Conservation (phyloP, 2,888 invertebrate species). For the Catocala sponsa region DNA sequence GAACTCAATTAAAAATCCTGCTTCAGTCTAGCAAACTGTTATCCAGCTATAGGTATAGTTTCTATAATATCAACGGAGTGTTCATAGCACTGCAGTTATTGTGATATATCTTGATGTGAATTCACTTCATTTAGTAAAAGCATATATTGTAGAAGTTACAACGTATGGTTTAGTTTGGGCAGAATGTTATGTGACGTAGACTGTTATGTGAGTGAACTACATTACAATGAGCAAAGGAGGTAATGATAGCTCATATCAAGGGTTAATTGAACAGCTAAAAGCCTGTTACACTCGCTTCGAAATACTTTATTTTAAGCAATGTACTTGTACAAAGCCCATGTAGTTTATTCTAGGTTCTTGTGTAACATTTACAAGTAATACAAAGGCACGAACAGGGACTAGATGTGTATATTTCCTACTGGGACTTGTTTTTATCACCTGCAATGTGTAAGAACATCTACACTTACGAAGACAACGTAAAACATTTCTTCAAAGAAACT, state of each 20-base stretch:
- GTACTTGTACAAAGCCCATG: too few relatives aligned
- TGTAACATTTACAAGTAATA: constrained; percentile 1
- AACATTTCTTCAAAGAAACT: constrained; percentile 40
- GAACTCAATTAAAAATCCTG: constrained; percentile 15
- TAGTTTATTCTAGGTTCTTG: not conserved
- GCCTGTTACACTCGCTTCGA: too few relatives aligned
- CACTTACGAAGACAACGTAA: constrained; percentile 31
- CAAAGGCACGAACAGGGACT: constrained; percentile 1
- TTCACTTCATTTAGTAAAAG: too few relatives aligned
- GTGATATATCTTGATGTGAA: not conserved
- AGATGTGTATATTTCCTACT: not conserved
- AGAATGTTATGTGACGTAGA: too few relatives aligned
- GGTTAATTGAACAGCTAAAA: too few relatives aligned
- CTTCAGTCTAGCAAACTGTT: not conserved
- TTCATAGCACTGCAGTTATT: not conserved
- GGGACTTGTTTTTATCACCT: constrained; percentile 14
- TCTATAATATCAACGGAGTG: not conserved
- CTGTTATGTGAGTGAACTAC: too few relatives aligned
- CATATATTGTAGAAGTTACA: too few relatives aligned
- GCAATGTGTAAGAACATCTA: constrained; percentile 1
- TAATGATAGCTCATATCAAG: too few relatives aligned
- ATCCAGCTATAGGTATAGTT: not conserved
- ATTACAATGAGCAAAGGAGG: too few relatives aligned
- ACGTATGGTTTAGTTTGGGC: too few relatives aligned
- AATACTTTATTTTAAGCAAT: too few relatives aligned